Percentiles rank a stretch among this genome's conserved stretches.
Conservation (phyloP, 64 coral and sea anemone genomes). For the Astreopora myriophthalma region DNA sequence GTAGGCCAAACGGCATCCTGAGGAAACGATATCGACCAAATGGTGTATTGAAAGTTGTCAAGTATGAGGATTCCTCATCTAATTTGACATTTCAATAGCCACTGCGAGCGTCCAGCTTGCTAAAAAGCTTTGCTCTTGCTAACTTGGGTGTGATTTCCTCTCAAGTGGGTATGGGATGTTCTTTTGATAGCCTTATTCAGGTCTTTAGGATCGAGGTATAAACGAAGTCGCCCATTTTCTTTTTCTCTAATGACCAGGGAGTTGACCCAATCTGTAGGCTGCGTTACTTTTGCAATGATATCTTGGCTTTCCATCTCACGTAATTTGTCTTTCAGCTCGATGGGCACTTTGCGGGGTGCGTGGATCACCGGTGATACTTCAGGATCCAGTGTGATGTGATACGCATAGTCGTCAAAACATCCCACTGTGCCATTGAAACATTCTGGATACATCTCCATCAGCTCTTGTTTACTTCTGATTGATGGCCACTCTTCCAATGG, state of each 20-base stretch:
- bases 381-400: constrained; percentile 8
- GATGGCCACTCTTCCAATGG: too few relatives aligned
- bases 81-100: neutral
- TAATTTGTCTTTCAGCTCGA: constrained; percentile 32
- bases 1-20: constrained; percentile 67
- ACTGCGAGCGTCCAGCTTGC: constrained; percentile 34
- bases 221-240: constrained; percentile 16
- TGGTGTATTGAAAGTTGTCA: neutral
- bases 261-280: constrained; percentile 42
- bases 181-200: constrained; percentile 39
- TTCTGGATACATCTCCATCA: too few relatives aligned
- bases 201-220: constrained; percentile 13
- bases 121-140: constrained; percentile 27
- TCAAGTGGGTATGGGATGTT: neutral
- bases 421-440: neutral
- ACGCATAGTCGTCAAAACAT: constrained; percentile 13
- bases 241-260: constrained; percentile 17
- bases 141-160: neutral
- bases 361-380: neutral
- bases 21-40: constrained; percentile 59
- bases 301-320: constrained; percentile 10
- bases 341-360: neutral
- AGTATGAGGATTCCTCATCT: neutral
- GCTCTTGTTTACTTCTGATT: neutral
- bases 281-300: constrained; percentile 2